A percentile compares a stretch with the other conserved stretches of the same genome.
These are phyloP conservation scores for Pandion haliaetus DNA, from an alignment of 2,113 vertebrate genomes.

Conservation along the genomic window DNA sequence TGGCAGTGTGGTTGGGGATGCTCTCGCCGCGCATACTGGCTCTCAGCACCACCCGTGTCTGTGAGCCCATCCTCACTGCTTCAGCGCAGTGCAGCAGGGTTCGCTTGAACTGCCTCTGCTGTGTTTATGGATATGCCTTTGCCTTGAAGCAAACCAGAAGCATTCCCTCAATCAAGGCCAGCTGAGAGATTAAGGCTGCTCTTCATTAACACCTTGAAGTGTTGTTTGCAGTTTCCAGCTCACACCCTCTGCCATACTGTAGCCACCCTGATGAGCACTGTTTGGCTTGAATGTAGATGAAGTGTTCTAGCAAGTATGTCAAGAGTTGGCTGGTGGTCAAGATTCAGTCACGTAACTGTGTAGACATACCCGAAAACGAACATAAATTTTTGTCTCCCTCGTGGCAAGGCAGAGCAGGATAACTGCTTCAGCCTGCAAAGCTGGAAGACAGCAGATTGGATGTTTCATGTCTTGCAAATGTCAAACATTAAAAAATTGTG, in stretches of 20 bases:
- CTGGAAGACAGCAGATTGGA: background rate
- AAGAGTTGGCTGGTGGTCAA: background rate
- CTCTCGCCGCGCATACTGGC: accelerated
- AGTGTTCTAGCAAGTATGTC: background rate
- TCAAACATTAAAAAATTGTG: background rate
- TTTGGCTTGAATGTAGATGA: background rate
- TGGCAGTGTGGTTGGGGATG: background rate
- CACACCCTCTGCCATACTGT: background rate
- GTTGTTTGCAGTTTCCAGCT: background rate
- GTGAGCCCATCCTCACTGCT: background rate
- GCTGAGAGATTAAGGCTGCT: background rate
- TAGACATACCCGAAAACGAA: background rate
- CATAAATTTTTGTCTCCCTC: background rate
- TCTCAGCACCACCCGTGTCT: accelerated
- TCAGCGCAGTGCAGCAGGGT: background rate
- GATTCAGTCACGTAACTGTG: background rate
- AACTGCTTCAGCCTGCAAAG: background rate
- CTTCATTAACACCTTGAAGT: constrained; percentile 1
- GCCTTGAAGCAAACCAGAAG: background rate
- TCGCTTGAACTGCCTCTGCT: background rate
- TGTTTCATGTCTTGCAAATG: background rate
- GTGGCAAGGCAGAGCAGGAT: background rate
- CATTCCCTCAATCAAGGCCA: background rate
- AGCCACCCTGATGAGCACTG: background rate
- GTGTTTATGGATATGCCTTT: background rate